phyloP scores from a whole-genome alignment of 2,113 vertebrate species.

The Malaclemys terrapin region DNA sequence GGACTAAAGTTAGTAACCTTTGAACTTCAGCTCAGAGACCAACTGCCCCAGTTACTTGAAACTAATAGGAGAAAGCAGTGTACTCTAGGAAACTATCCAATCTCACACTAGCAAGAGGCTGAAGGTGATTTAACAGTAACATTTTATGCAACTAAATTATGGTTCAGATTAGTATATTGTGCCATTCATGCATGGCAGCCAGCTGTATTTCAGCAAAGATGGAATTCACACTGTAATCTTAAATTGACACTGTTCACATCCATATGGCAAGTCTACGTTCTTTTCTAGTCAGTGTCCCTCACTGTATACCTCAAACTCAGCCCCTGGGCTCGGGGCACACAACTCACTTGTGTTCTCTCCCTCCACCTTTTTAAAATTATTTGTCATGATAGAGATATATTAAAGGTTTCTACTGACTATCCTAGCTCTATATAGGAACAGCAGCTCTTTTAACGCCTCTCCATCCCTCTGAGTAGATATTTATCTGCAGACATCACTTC shows the following conservation, averaged over 20 bases:
- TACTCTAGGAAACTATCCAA: neutral
- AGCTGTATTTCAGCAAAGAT: too few species aligned
- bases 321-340: neutral
- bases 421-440: neutral
- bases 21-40: neutral
- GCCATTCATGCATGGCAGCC: too few species aligned
- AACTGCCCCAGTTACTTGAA: conserved; percentile 16
- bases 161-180: neutral
- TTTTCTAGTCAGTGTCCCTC: too few species aligned
- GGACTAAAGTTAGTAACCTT: neutral
- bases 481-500: neutral
- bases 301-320: neutral
- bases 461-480: neutral
- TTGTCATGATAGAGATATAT: neutral
- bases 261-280: neutral
- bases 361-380: neutral
- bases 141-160: neutral
- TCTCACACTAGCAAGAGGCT: neutral
- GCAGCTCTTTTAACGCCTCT: neutral
- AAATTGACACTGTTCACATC: too few species aligned
- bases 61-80: neutral
- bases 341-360: neutral
- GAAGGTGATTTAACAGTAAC: neutral
- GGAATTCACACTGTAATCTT: too few species aligned
- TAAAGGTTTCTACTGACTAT: neutral